Evolutionary conservation across 2,113 vertebrate species (phyloP).

Genomic region (Aphyosemion australe): DNA sequence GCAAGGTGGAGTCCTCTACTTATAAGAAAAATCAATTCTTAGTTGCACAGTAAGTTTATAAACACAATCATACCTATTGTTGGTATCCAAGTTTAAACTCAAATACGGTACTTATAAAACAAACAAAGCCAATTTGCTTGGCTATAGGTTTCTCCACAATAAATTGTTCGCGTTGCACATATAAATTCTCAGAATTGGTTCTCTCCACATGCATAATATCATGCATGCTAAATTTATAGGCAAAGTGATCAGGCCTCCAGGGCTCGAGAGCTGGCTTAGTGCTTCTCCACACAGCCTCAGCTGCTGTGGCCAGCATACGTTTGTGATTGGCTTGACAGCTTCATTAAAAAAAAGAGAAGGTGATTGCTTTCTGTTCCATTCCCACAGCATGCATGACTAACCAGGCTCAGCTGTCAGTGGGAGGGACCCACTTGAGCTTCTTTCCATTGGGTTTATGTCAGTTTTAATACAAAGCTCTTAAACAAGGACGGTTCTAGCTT

Average conservation of each 20-base stretch:
- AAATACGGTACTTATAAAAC: background rate
- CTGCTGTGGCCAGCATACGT: constrained; percentile 40
- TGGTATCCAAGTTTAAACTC: background rate
- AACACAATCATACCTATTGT: background rate
- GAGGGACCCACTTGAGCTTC: constrained; percentile 47
- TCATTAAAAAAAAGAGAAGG: constrained; percentile 71
- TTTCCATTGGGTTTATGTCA: constrained; percentile 69
- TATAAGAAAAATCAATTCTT: too few species aligned
- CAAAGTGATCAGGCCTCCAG: constrained; percentile 52
- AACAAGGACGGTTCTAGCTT: constrained; percentile 47
- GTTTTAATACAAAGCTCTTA: constrained; percentile 66
- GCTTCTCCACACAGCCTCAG: constrained; percentile 59
- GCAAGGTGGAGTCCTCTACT: background rate
- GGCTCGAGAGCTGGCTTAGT: constrained; percentile 64
- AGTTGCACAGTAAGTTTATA: background rate
- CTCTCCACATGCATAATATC: constrained; percentile 24
- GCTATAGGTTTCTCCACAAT: background rate
- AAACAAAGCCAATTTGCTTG: background rate
- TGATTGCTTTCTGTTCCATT: constrained; percentile 69
- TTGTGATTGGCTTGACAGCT: constrained; percentile 75
- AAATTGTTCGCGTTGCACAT: constrained; percentile 1
- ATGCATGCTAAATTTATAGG: constrained; percentile 46
- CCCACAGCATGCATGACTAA: constrained; percentile 71
- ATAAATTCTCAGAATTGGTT: background rate
- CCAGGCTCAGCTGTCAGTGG: constrained; percentile 57